Conservation (phyloP, 2,888 invertebrate genomes). For the Eupithecia vulgata region DNA sequence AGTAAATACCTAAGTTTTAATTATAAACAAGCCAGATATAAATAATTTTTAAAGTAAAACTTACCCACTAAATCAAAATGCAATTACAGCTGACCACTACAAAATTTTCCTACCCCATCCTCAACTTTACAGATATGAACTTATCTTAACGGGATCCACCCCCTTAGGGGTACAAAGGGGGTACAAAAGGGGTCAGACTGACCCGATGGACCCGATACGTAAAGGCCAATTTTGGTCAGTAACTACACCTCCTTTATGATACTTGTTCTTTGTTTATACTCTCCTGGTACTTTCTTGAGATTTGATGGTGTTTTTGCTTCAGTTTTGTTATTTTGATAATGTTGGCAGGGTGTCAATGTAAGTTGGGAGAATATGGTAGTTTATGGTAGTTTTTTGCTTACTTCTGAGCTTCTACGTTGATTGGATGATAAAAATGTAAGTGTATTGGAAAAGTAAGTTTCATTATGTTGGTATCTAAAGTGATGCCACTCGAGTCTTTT, state of each 20-base stretch:
- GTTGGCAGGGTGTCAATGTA: neutral
- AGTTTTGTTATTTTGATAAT: neutral
- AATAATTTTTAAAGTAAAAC: neutral
- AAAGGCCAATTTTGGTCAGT: slow-evolving; percentile 75
- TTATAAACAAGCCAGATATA: neutral
- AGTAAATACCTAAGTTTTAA: neutral
- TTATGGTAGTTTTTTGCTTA: neutral
- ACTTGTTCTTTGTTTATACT: slow-evolving; percentile 64
- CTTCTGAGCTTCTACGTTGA: neutral
- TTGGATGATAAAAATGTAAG: neutral
- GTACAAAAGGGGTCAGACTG: slow-evolving; percentile 6
- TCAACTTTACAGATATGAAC: slow-evolving; percentile 74
- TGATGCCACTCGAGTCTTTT: neutral
- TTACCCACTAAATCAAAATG: slow-evolving; percentile 27
- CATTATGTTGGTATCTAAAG: neutral
- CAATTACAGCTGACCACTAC: slow-evolving; percentile 39
- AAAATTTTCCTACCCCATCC: slow-evolving; percentile 55
- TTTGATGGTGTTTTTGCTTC: slow-evolving; percentile 35
- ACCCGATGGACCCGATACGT: slow-evolving; percentile 60
- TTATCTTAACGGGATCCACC: slow-evolving; percentile 74
- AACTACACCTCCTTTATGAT: slow-evolving; percentile 63
- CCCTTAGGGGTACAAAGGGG: slow-evolving; percentile 14
- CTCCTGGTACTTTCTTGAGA: slow-evolving; percentile 38
- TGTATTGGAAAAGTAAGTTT: neutral
- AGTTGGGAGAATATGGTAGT: slow-evolving; percentile 2